phyloP scores from a whole-genome alignment of 2,797 vertebrate genomes.

The Pangasius krempfi region DNA sequence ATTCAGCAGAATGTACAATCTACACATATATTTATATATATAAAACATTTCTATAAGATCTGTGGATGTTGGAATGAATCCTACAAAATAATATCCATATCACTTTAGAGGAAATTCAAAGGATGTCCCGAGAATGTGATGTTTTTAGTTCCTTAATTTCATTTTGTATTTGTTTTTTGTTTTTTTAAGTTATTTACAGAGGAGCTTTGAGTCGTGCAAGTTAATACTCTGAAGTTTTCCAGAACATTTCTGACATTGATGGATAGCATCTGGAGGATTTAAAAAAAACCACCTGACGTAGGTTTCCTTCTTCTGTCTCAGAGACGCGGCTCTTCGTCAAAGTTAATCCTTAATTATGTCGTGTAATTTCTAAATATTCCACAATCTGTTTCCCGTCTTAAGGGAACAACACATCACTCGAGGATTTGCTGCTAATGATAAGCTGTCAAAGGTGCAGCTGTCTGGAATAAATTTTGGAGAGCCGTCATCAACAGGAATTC shows the following conservation, averaged over 20 bases:
- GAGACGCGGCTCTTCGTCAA: conserved; percentile 59
- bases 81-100: neutral
- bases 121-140: neutral
- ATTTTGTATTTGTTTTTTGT: neutral
- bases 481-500: conserved; percentile 78
- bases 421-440: conserved; percentile 82
- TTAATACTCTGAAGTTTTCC: conserved; percentile 4
- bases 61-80: neutral
- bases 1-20: no score
- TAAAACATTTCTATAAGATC: neutral
- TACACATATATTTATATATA: no score
- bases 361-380: conserved; percentile 78
- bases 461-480: conserved; percentile 82
- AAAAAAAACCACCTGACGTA: conserved; percentile 30
- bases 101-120: neutral
- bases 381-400: conserved; percentile 77
- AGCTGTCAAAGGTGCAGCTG: conserved; percentile 83
- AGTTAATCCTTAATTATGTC: conserved; percentile 82
- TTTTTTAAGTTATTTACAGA: neutral
- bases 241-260: conserved; percentile 26
- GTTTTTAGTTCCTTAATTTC: neutral
- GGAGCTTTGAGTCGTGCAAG: neutral
- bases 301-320: conserved; percentile 37
- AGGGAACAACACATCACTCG: conserved; percentile 76
- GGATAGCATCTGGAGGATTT: conserved; percentile 43